Evolutionary conservation across 2,888 invertebrate species (phyloP).

Genomic region (Agrenia bidenticulata): DNA sequence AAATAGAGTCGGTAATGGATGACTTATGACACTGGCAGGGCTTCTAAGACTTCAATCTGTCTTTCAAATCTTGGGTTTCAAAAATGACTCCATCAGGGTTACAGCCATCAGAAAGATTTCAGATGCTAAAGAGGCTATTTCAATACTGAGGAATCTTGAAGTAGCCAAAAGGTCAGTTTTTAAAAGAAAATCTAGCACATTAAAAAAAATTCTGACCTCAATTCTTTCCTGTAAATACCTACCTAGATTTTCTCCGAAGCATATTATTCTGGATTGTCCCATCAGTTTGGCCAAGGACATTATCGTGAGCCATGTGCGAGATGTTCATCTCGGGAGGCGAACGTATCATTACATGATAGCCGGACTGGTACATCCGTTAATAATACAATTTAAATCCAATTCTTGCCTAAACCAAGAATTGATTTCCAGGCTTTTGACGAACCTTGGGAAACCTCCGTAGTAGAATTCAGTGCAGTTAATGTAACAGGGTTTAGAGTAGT

Average conservation of each 20-base stretch:
- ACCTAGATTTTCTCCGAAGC: conserved; percentile 76
- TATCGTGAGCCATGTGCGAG: conserved; percentile 83
- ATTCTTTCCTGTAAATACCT: neutral
- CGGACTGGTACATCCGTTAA: conserved; percentile 69
- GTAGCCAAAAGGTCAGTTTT: conserved; percentile 68
- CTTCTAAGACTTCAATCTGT: conserved; percentile 86
- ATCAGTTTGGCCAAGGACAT: conserved; percentile 88
- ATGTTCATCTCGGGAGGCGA: conserved; percentile 80
- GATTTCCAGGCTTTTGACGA: conserved; percentile 89
- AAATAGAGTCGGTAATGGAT: neutral
- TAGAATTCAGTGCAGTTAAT: conserved; percentile 81
- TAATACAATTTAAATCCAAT: neutral
- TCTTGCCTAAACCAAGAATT: neutral
- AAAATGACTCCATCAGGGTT: conserved; percentile 80
- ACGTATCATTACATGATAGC: conserved; percentile 91
- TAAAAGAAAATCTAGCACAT: no score
- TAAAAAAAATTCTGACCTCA: no score
- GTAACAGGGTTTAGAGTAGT: conserved; percentile 96
- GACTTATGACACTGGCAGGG: conserved; percentile 63
- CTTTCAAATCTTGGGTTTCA: conserved; percentile 83
- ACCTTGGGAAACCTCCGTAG: conserved; percentile 85
- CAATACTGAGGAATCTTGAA: conserved; percentile 80
- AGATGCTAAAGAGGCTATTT: conserved; percentile 82
- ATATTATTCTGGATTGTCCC: conserved; percentile 86
- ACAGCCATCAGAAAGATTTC: conserved; percentile 82